phyloP scores from a whole-genome alignment of 2,113 vertebrate species.

The Agapornis roseicollis region DNA sequence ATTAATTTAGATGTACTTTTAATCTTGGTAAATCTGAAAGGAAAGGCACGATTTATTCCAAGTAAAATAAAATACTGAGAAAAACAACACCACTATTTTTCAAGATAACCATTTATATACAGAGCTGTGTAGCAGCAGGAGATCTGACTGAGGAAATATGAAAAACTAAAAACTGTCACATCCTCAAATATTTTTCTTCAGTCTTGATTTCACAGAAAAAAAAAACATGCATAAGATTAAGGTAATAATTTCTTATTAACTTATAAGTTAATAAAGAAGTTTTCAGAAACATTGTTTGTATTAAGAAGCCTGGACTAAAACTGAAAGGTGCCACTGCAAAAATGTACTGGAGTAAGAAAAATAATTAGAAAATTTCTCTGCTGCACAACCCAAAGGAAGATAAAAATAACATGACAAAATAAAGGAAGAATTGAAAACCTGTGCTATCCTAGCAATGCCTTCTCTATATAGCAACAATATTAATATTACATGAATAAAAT shows the following conservation, averaged over 20 bases:
- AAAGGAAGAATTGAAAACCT: background rate
- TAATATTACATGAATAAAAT: constrained; percentile 8
- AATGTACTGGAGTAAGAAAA: constrained; percentile 1
- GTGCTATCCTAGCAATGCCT: background rate
- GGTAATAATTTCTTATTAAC: constrained; percentile 21
- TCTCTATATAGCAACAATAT: background rate
- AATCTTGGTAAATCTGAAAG: constrained; percentile 16
- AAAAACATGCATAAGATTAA: constrained; percentile 8
- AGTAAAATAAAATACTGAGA: constrained; percentile 1
- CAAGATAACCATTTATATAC: background rate
- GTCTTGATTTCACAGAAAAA: background rate
- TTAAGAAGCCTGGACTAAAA: background rate
- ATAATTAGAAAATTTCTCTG: constrained; percentile 29
- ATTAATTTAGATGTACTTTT: constrained; percentile 26
- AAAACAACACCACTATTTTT: constrained; percentile 1
- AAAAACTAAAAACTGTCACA: constrained; percentile 11
- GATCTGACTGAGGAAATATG: background rate
- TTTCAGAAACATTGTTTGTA: background rate
- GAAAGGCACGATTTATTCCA: background rate
- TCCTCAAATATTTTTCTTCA: background rate
- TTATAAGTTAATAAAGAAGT: background rate
- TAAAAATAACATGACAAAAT: background rate
- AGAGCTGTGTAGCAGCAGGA: background rate
- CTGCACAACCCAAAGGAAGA: background rate
- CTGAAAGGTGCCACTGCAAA: constrained; percentile 3